Evolutionary conservation across 2,888 invertebrate species (phyloP).

Genomic region (Drosophila basisetae): DNA sequence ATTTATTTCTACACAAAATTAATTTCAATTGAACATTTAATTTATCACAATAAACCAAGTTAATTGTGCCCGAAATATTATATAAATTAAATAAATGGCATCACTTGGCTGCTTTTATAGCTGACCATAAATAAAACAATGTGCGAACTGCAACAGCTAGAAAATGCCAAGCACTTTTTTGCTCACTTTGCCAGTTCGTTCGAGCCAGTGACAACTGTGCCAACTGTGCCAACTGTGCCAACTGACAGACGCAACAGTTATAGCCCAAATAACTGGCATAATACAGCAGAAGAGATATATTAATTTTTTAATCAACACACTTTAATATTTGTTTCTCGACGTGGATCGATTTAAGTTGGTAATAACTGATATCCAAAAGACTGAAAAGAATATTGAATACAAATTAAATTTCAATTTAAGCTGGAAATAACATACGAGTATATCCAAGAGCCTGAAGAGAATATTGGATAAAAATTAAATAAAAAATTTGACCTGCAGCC

Average conservation of each 20-base stretch:
- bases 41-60: background rate
- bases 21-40: background rate
- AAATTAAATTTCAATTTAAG: background rate
- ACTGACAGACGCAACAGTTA: constrained; percentile 57
- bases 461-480: background rate
- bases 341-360: background rate
- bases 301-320: background rate
- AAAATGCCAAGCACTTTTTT: background rate
- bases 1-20: background rate
- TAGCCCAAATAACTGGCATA: constrained; percentile 26
- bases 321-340: background rate
- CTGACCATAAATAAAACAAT: background rate
- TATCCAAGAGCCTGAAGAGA: background rate
- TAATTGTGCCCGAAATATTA: background rate
- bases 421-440: background rate
- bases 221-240: constrained; percentile 17
- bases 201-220: constrained; percentile 8
- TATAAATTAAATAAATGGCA: background rate
- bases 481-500: background rate
- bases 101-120: background rate
- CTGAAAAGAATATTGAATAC: background rate
- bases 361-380: background rate
- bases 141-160: background rate
- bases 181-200: constrained; percentile 13
- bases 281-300: background rate